These are phyloP conservation scores for Urocitellus parryii DNA, from an alignment of 2,113 vertebrate genomes.

Conservation along the genomic window DNA sequence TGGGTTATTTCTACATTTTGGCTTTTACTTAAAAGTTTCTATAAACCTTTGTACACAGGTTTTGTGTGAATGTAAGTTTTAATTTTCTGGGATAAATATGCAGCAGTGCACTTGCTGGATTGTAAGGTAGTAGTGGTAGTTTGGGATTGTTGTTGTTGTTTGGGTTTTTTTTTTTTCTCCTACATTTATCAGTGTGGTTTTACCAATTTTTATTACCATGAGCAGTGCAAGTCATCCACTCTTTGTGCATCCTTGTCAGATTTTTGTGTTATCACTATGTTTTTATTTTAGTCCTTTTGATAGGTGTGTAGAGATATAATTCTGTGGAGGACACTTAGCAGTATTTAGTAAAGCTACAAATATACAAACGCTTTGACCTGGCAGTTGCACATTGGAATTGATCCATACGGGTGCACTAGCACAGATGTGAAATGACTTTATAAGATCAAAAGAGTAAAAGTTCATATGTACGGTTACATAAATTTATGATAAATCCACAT, in stretches of 20 bases:
- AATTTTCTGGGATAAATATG: constrained; percentile 5
- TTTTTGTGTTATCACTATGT: not conserved
- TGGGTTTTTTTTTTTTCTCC: not conserved
- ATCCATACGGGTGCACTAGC: not conserved
- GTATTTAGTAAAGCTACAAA: not conserved
- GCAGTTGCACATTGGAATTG: not conserved
- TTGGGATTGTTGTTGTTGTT: not conserved
- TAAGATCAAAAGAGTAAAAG: constrained; percentile 12
- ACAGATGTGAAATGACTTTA: not conserved
- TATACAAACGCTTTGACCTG: not conserved
- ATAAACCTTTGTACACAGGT: not conserved
- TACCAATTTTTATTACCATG: not conserved
- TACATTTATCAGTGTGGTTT: not conserved
- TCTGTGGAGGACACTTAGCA: not conserved
- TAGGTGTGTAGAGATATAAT: not conserved
- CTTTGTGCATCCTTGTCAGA: not conserved
- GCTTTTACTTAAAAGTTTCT: not conserved
- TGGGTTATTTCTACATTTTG: not conserved
- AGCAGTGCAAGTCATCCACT: not conserved
- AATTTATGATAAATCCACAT: not conserved
- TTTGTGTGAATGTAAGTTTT: not conserved
- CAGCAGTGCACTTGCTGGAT: not conserved
- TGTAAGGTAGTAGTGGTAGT: not conserved
- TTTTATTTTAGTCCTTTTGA: constrained; percentile 15
- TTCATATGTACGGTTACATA: not conserved